phyloP scores from a whole-genome alignment of 2,113 vertebrate species.

The Pantherophis guttatus region DNA sequence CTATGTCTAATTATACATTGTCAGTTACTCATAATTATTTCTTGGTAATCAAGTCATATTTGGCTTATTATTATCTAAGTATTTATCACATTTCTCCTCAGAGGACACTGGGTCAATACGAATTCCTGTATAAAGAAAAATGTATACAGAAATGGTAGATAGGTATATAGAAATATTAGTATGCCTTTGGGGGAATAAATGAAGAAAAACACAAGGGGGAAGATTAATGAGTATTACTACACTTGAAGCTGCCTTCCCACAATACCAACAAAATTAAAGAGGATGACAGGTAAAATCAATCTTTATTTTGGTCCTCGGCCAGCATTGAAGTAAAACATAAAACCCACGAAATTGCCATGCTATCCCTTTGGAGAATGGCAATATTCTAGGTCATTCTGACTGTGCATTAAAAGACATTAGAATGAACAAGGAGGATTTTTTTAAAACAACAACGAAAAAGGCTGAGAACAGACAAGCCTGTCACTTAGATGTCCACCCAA shows the following conservation, averaged over 20 bases:
- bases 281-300: neutral
- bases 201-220: neutral
- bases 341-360: neutral
- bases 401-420: neutral
- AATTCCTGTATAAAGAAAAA: neutral
- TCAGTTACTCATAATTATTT: neutral
- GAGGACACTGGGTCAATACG: neutral
- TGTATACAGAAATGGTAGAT: neutral
- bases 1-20: neutral
- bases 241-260: neutral
- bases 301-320: neutral
- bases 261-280: neutral
- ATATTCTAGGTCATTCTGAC: neutral
- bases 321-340: neutral
- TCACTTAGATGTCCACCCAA: neutral
- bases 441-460: neutral
- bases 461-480: neutral
- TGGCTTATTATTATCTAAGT: neutral
- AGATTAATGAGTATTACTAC: neutral
- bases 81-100: neutral
- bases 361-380: neutral
- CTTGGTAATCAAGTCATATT: neutral
- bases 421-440: neutral
- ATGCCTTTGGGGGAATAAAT: neutral
- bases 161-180: neutral